Evolutionary conservation across 35 echinoderm and acorn worm species (phyloP).

Genomic region (Apostichopus californicus): DNA sequence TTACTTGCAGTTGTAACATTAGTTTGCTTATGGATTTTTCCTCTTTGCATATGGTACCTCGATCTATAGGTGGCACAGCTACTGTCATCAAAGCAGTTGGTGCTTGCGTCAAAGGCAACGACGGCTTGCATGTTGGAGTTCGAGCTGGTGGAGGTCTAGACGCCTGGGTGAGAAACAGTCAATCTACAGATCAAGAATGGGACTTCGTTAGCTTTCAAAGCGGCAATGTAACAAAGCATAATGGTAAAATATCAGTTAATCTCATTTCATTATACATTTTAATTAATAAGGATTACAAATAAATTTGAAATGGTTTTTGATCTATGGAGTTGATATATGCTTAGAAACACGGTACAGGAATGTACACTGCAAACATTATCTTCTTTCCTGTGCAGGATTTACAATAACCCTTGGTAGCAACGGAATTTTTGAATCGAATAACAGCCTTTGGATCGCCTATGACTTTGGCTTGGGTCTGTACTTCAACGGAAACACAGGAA

Average conservation of each 20-base stretch:
- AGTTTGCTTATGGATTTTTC: too few species aligned
- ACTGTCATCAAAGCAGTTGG: slow-evolving; percentile 35
- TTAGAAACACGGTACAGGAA: too few species aligned
- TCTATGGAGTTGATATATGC: too few species aligned
- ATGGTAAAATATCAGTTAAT: too few species aligned
- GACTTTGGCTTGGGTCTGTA: slow-evolving; percentile 2
- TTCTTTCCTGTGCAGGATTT: background rate
- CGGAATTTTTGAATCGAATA: background rate
- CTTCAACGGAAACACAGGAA: slow-evolving; percentile 26
- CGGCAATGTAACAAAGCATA: background rate
- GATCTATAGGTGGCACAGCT: background rate
- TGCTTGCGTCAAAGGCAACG: background rate
- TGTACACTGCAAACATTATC: background rate
- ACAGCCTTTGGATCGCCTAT: background rate
- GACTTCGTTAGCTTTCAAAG: background rate
- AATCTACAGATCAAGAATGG: background rate
- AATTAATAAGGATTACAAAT: too few species aligned
- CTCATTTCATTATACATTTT: too few species aligned
- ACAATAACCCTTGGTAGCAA: background rate
- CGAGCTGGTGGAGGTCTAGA: background rate
- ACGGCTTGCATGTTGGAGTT: background rate
- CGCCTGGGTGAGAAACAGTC: background rate
- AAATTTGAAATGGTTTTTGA: too few species aligned
- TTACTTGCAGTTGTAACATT: background rate
- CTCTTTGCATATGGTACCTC: too few species aligned